phyloP scores from a whole-genome alignment of 2,797 vertebrate genomes.

The Neosilurus hyrtlii region DNA sequence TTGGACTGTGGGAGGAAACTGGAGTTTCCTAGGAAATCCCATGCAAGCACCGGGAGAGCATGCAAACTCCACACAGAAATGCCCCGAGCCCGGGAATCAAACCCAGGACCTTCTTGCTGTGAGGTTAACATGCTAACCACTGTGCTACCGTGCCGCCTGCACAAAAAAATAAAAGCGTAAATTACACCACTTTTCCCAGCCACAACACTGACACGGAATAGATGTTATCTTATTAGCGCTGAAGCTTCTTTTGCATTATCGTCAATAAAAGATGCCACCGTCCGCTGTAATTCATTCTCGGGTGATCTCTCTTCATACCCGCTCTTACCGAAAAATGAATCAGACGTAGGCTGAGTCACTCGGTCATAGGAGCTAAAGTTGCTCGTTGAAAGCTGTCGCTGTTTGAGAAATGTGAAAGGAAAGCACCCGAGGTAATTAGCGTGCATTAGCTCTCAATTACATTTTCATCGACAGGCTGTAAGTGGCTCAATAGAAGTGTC shows the following conservation, averaged over 20 bases:
- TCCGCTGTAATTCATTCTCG: background rate
- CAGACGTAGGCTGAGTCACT: constrained; percentile 8
- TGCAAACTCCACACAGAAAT: no score
- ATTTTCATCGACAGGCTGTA: constrained; percentile 65
- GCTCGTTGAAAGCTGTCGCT: constrained; percentile 31
- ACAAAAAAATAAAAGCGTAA: background rate
- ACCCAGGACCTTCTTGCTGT: no score
- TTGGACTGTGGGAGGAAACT: no score
- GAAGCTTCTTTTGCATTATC: background rate
- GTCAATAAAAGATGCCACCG: background rate
- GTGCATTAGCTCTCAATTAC: constrained; percentile 64
- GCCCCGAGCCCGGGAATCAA: no score
- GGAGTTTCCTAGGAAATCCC: no score
- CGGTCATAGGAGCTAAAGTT: background rate
- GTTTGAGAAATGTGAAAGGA: constrained; percentile 28
- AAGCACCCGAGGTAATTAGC: constrained; percentile 44
- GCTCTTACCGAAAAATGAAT: constrained; percentile 21
- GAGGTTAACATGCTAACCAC: no score
- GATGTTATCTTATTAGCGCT: background rate
- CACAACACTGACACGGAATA: background rate
- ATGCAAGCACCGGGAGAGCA: no score
- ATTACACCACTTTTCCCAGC: no score
- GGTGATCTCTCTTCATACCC: background rate
- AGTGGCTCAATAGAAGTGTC: constrained; percentile 48
- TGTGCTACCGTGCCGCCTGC: no score